These are phyloP conservation scores for Watsonalla binaria DNA, from an alignment of 2,888 invertebrate species.

Conservation along the genomic window DNA sequence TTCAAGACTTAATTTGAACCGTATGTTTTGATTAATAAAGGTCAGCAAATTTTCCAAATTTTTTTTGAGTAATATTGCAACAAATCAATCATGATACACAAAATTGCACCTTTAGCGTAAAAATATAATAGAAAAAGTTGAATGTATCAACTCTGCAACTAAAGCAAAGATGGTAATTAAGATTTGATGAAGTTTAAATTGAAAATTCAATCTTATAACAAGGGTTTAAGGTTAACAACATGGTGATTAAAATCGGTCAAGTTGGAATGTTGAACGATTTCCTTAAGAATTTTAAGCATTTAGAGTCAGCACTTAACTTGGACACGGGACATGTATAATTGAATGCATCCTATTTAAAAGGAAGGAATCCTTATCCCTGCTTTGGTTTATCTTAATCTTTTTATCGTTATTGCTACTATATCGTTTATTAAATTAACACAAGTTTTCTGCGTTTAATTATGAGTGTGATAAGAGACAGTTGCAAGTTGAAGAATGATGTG, in stretches of 20 bases:
- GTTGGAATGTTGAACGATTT: constrained; percentile 26
- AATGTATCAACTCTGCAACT: constrained; percentile 16
- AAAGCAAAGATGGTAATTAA: constrained; percentile 24
- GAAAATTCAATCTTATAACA: constrained; percentile 13
- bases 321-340: constrained; percentile 16
- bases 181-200: constrained; percentile 10
- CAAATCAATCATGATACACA: constrained; percentile 1
- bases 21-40: background rate
- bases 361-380: background rate
- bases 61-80: background rate
- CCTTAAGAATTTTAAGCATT: constrained; percentile 26
- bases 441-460: no score
- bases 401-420: no score
- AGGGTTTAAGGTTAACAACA: constrained; percentile 18
- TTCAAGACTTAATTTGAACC: constrained; percentile 3
- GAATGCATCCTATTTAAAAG: background rate
- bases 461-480: no score
- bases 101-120: constrained; percentile 5
- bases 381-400: background rate
- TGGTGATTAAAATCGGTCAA: constrained; percentile 3
- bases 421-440: no score
- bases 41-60: background rate
- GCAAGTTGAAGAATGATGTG: no score
- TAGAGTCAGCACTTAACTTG: constrained; percentile 25
- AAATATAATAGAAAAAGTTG: constrained; percentile 12